phyloP scores from a whole-genome alignment of 1,140 invertebrate genomes.

The Triops cancriformis region DNA sequence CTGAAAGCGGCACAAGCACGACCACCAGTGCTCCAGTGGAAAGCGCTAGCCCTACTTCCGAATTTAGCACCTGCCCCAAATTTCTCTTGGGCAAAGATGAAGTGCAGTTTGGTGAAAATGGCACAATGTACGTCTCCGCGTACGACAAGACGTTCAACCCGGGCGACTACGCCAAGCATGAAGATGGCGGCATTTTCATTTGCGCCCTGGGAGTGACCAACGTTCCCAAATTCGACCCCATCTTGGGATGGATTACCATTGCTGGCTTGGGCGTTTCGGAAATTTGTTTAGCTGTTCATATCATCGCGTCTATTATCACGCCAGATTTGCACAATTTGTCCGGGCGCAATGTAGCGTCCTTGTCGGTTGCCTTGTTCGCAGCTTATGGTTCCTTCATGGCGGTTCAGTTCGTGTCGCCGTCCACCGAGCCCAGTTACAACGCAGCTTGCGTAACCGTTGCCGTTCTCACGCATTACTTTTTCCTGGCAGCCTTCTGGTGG shows the following conservation, averaged over 20 bases:
- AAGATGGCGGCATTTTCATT: slow-evolving; percentile 34
- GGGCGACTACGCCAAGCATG: slow-evolving; percentile 35
- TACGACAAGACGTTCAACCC: slow-evolving; percentile 37
- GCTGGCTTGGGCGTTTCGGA: slow-evolving; percentile 43
- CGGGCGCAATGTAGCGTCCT: slow-evolving; percentile 46
- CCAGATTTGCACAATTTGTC: slow-evolving; percentile 46
- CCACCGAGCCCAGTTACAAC: not conserved
- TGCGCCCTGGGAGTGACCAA: slow-evolving; percentile 30
- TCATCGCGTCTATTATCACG: slow-evolving; percentile 41
- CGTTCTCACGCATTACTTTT: slow-evolving; percentile 44
- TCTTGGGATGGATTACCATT: slow-evolving; percentile 43
- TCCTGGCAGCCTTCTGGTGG: slow-evolving; percentile 51
- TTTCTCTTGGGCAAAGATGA: slow-evolving; percentile 41
- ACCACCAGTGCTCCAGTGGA: slow-evolving; percentile 15
- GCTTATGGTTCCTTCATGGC: slow-evolving; percentile 44
- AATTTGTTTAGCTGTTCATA: slow-evolving; percentile 43
- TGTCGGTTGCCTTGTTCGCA: slow-evolving; percentile 42
- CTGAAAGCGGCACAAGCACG: slow-evolving; percentile 32
- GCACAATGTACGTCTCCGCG: slow-evolving; percentile 38
- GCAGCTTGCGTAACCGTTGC: slow-evolving; percentile 40
- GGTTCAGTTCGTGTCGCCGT: slow-evolving; percentile 36
- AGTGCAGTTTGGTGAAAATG: slow-evolving; percentile 39
- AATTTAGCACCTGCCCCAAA: slow-evolving; percentile 36
- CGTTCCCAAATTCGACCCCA: slow-evolving; percentile 39
- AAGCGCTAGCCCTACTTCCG: too few relatives aligned